phyloP scores from a whole-genome alignment of 1,140 invertebrate genomes.

The Micrasema longulum region DNA sequence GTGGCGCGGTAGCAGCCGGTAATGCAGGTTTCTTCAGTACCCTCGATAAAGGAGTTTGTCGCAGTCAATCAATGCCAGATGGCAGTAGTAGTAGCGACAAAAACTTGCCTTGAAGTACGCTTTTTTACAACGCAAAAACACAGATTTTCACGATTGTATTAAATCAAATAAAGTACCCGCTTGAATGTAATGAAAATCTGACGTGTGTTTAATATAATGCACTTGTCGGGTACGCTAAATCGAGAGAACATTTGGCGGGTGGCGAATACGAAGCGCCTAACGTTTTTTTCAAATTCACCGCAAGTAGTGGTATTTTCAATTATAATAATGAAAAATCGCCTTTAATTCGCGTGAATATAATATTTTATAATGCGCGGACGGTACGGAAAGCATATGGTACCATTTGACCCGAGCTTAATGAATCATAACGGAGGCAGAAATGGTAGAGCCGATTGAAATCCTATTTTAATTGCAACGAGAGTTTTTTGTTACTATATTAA shows the following conservation, averaged over 20 bases:
- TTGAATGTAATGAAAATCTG: no score
- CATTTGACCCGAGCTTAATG: slow-evolving; percentile 23
- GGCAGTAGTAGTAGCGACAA: slow-evolving; percentile 32
- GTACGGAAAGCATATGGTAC: slow-evolving; percentile 28
- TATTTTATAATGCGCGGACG: neutral
- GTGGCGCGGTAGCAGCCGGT: slow-evolving; percentile 48
- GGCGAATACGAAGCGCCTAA: neutral
- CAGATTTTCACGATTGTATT: no score
- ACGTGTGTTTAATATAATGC: no score
- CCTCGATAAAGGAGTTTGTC: slow-evolving; percentile 32
- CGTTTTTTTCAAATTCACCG: slow-evolving; percentile 16
- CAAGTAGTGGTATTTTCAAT: slow-evolving; percentile 26
- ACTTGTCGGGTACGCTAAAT: neutral
- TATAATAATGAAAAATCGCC: slow-evolving; percentile 20
- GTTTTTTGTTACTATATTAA: neutral
- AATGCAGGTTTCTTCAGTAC: slow-evolving; percentile 35
- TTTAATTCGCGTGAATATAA: slow-evolving; percentile 34
- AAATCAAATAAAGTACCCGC: no score
- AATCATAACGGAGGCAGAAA: slow-evolving; percentile 25
- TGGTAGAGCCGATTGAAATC: neutral
- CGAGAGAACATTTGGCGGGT: slow-evolving; percentile 22
- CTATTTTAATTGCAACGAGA: neutral
- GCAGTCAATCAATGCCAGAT: slow-evolving; percentile 39
- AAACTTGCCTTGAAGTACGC: no score
- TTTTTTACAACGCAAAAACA: no score